A percentile compares a stretch with the other conserved stretches of the same genome.
Evolutionary conservation across 2,888 invertebrate species (phyloP).

Genomic region (Drosophila conformis): DNA sequence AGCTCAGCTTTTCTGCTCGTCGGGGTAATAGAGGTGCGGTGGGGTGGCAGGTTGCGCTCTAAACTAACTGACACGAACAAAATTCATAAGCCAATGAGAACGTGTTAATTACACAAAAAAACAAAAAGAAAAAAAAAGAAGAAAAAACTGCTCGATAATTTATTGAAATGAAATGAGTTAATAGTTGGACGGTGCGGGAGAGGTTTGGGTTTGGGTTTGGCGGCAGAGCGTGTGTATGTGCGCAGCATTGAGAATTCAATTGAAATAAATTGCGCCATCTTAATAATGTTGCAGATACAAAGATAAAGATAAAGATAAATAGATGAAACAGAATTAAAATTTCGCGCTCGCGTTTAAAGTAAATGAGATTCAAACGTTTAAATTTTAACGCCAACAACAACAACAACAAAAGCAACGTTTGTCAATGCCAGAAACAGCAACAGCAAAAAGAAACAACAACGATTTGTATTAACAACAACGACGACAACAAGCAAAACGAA

Average conservation of each 20-base stretch:
- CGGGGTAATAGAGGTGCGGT: slow-evolving; percentile 3
- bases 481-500: slow-evolving; percentile 43
- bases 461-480: slow-evolving; percentile 47
- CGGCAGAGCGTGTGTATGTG: slow-evolving; percentile 51
- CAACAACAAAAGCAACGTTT: slow-evolving; percentile 22
- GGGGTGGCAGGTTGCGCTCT: slow-evolving; percentile 4
- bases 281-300: slow-evolving; percentile 52
- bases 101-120: slow-evolving; percentile 70
- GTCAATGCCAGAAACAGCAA: slow-evolving; percentile 26
- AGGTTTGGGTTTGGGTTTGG: slow-evolving; percentile 24
- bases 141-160: slow-evolving; percentile 54
- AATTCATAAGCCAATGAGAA: slow-evolving; percentile 66
- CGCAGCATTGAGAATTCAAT: slow-evolving; percentile 71
- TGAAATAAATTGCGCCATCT: slow-evolving; percentile 36
- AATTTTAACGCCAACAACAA: slow-evolving; percentile 65
- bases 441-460: slow-evolving; percentile 16
- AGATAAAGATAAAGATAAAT: slow-evolving; percentile 45
- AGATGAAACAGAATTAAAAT: slow-evolving; percentile 57
- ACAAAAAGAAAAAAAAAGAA: slow-evolving; percentile 5
- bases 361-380: slow-evolving; percentile 67
- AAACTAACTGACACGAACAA: slow-evolving; percentile 29
- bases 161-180: slow-evolving; percentile 49
- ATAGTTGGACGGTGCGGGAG: neutral
- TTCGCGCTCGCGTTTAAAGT: slow-evolving; percentile 72
- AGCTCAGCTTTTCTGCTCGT: slow-evolving; percentile 5